Evolutionary conservation across 2,888 invertebrate species (phyloP).

Genomic region (Drosophila mulleri): DNA sequence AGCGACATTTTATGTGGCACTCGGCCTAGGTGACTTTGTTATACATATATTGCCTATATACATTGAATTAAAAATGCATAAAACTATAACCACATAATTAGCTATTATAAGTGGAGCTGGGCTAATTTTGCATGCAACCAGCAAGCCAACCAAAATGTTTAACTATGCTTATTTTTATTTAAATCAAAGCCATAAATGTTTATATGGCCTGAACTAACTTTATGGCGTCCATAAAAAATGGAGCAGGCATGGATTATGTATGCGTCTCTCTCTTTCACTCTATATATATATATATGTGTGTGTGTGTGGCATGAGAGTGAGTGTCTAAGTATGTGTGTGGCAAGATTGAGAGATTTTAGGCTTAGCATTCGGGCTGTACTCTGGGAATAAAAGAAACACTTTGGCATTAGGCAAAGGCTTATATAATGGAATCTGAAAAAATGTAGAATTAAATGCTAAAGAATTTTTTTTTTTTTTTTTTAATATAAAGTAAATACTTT

Average conservation of each 20-base stretch:
- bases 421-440: no score
- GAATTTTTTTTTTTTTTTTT: no score
- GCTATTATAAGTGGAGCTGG: conserved; percentile 67
- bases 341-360: neutral
- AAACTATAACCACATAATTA: conserved; percentile 81
- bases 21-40: conserved; percentile 45
- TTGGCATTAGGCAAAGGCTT: no score
- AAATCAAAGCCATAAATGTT: conserved; percentile 77
- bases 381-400: neutral
- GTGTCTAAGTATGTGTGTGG: conserved; percentile 6
- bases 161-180: conserved; percentile 76
- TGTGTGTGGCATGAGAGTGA: neutral
- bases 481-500: no score
- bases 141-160: conserved; percentile 49
- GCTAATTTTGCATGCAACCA: conserved; percentile 76
- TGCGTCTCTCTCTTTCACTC: neutral
- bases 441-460: no score
- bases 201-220: conserved; percentile 70
- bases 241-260: conserved; percentile 60
- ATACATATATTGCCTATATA: conserved; percentile 18
- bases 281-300: neutral
- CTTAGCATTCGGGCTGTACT: no score
- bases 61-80: conserved; percentile 77
- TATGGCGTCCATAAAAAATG: conserved; percentile 71
- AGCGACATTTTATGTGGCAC: conserved; percentile 72